These are phyloP conservation scores for Pogonomyrmex californicus DNA, from an alignment of 1,140 invertebrate species.

Conservation along the genomic window DNA sequence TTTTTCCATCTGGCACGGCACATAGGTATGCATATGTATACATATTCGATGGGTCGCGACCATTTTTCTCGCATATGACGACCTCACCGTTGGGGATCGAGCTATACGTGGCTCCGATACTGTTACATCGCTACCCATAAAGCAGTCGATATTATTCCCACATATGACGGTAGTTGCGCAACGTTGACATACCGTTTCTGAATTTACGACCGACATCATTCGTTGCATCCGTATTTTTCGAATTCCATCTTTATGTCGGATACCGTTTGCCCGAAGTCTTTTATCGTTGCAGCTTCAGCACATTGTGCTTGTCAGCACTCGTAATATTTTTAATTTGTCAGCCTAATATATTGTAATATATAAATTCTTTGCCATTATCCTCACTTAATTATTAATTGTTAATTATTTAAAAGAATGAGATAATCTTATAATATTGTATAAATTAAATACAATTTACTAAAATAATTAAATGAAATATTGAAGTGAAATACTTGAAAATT, in stretches of 20 bases:
- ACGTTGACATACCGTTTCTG: constrained; percentile 69
- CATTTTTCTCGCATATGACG: constrained; percentile 61
- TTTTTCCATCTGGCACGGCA: constrained; percentile 72
- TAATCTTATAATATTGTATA: background rate
- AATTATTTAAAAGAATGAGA: background rate
- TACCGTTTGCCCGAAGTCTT: background rate
- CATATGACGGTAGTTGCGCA: constrained; percentile 66
- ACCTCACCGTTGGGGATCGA: constrained; percentile 60
- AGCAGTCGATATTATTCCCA: constrained; percentile 74
- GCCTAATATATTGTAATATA: background rate
- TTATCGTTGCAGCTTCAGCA: background rate
- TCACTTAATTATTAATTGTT: background rate
- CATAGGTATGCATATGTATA: constrained; percentile 60
- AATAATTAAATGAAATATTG: background rate
- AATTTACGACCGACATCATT: constrained; percentile 50
- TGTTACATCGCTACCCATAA: constrained; percentile 66
- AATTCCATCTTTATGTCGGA: background rate
- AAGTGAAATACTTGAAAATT: background rate
- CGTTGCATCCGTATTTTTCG: constrained; percentile 51
- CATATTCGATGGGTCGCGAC: constrained; percentile 37
- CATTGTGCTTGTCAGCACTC: background rate
- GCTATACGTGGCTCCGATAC: constrained; percentile 56
- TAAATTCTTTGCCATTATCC: background rate
- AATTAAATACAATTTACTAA: background rate
- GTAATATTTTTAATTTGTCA: background rate